Base-by-base conservation (phyloP, 1,140 invertebrate species). In the Oedothorax gibbosus region DNA sequence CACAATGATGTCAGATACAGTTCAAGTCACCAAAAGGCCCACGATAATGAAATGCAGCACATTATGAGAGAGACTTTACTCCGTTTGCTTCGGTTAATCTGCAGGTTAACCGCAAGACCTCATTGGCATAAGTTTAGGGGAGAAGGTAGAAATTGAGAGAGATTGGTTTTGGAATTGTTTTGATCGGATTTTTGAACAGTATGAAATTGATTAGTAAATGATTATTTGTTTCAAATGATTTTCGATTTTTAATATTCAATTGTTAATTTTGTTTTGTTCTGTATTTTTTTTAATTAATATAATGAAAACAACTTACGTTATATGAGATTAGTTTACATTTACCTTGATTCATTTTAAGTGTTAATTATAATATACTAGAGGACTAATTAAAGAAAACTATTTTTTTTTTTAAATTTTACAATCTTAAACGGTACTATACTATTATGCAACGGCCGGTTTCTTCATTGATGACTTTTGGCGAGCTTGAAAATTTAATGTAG, bases 1-100 rank as follows among this genome's bases (percentile, higher is more conserved):
- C 35, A 35, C 35, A 35, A 35, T 35, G 35, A 35, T 35, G 35
- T 35, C 35, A 35, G 35, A 35, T 35, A 50, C 71, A 60, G 68
- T 72, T 66, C 72, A 15, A 57, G 60, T 84, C 81, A 84, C 76
- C 65, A 66, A 21, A 35, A 71, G 35, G 60, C 71, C 64, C 71
- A 84, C 81, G 76, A 72, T 84, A 84, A 84, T 84, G 81, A 84
- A 84, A 84, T 84, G 72, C 81, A 84, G 81, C 81, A 84, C 81
- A 84, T 84, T 84, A 84, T 84, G 69, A 60, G 64, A 81, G 79
- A 53, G 54, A 71, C 68, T 20, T 35, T 21, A 75, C 71, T 72
- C 62, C 72, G 81, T 62, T 84, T 76, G 72, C 81, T 50, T 65
- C 60, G 81, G 35, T 84, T 84, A 84, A 84, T 84, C 81, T 76